Evolutionary conservation across 2,888 invertebrate genomes (phyloP).

Genomic region (Erynnis tages): DNA sequence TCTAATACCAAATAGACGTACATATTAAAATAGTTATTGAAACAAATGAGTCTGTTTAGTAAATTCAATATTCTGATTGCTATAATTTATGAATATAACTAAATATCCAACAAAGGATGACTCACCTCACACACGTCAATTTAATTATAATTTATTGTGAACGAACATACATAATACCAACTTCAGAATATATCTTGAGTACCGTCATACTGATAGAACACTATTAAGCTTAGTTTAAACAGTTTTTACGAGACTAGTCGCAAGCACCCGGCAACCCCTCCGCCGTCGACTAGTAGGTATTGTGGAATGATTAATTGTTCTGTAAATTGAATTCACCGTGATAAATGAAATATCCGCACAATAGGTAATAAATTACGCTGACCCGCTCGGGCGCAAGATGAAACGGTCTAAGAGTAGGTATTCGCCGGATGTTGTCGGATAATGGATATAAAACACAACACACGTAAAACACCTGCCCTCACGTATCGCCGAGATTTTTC

Average conservation of each 20-base stretch:
- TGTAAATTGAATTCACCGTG: constrained; percentile 81
- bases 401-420: constrained; percentile 72
- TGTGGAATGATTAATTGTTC: constrained; percentile 80
- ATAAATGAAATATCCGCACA: constrained; percentile 81
- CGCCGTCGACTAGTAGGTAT: constrained; percentile 77
- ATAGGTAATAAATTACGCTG: constrained; percentile 81
- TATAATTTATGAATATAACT: too few relatives aligned
- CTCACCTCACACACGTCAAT: too few relatives aligned
- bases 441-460: constrained; percentile 70
- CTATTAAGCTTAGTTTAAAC: not conserved
- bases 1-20: too few relatives aligned
- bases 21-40: too few relatives aligned
- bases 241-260: constrained; percentile 30
- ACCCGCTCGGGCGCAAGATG: constrained; percentile 76
- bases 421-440: constrained; percentile 64
- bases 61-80: too few relatives aligned
- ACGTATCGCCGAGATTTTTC: constrained; percentile 24
- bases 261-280: constrained; percentile 55
- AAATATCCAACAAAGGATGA: too few relatives aligned
- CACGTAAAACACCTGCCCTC: constrained; percentile 64
- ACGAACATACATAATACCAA: too few relatives aligned
- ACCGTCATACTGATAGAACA: too few relatives aligned
- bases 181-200: too few relatives aligned
- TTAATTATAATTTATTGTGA: too few relatives aligned
- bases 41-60: too few relatives aligned